A percentile compares a stretch with the other conserved stretches of the same genome.
These are phyloP conservation scores for Emydocephalus ijimae DNA, from an alignment of 2,113 vertebrate species.

Conservation along the genomic window DNA sequence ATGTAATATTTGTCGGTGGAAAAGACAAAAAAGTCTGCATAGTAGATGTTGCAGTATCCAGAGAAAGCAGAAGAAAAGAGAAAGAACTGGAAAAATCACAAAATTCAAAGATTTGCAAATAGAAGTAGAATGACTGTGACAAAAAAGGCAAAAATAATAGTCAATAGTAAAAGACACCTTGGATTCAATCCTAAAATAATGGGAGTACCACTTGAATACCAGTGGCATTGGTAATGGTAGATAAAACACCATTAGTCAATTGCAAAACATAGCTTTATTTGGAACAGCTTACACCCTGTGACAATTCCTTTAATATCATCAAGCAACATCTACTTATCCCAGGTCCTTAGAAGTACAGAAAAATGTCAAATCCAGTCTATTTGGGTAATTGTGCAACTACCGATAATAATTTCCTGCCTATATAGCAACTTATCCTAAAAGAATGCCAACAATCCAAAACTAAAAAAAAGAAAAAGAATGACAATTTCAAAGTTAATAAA, in stretches of 20 bases:
- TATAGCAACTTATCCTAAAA: not conserved
- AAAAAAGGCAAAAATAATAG: not conserved
- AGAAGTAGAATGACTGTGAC: not conserved
- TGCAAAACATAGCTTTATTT: not conserved
- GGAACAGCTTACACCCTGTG: not conserved
- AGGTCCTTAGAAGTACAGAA: not conserved
- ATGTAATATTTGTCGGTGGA: not conserved
- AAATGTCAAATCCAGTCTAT: not conserved
- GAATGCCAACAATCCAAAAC: not conserved
- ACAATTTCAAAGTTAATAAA: not conserved
- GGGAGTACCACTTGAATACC: not conserved
- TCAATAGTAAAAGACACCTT: not conserved
- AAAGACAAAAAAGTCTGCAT: not conserved
- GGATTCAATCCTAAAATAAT: not conserved
- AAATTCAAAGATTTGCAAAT: not conserved
- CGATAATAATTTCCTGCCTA: not conserved
- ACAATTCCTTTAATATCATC: not conserved
- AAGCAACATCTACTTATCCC: not conserved
- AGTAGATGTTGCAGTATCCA: not conserved
- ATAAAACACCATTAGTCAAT: not conserved
- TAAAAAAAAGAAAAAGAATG: not conserved
- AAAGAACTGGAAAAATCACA: not conserved
- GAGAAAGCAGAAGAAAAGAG: not conserved
- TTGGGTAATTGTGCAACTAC: not conserved
- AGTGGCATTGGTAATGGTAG: too few relatives aligned